Evolutionary conservation across 2,888 invertebrate genomes (phyloP).

Genomic region (Mactromeris polynyma): DNA sequence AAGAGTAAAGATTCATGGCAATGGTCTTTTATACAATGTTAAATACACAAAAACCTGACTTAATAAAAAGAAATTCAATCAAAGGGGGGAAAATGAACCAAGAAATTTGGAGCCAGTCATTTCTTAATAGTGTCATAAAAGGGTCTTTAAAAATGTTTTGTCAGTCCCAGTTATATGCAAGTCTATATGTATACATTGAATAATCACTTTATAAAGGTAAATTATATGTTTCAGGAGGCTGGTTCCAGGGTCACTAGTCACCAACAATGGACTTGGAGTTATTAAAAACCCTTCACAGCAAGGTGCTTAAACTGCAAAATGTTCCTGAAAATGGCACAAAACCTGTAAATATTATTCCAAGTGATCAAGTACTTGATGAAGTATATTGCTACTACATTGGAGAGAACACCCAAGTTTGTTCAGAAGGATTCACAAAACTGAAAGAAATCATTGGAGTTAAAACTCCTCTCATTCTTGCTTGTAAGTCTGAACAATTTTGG

Average conservation of each 20-base stretch:
- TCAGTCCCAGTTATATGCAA: too few relatives aligned
- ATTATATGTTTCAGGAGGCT: too few relatives aligned
- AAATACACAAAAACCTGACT: too few relatives aligned
- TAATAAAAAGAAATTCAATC: too few relatives aligned
- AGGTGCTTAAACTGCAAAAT: conserved; percentile 4
- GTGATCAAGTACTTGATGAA: conserved; percentile 8
- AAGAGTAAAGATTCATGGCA: too few relatives aligned
- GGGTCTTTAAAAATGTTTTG: too few relatives aligned
- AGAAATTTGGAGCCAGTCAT: too few relatives aligned
- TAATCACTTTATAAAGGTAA: too few relatives aligned
- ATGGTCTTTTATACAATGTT: too few relatives aligned
- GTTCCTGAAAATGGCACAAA: neutral
- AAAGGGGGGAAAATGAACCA: too few relatives aligned
- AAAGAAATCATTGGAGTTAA: conserved; percentile 41
- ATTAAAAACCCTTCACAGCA: neutral
- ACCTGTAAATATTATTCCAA: neutral
- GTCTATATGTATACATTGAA: too few relatives aligned
- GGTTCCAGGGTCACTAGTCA: neutral
- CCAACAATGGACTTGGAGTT: conserved; percentile 22
- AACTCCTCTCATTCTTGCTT: conserved; percentile 57
- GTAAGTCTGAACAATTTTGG: conserved; percentile 61
- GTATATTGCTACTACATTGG: neutral
- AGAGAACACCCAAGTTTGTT: neutral
- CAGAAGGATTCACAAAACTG: conserved; percentile 45
- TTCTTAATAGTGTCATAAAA: too few relatives aligned